These are phyloP conservation scores for Drosophila nasuta DNA, from an alignment of 1,140 invertebrate genomes.

Conservation along the genomic window DNA sequence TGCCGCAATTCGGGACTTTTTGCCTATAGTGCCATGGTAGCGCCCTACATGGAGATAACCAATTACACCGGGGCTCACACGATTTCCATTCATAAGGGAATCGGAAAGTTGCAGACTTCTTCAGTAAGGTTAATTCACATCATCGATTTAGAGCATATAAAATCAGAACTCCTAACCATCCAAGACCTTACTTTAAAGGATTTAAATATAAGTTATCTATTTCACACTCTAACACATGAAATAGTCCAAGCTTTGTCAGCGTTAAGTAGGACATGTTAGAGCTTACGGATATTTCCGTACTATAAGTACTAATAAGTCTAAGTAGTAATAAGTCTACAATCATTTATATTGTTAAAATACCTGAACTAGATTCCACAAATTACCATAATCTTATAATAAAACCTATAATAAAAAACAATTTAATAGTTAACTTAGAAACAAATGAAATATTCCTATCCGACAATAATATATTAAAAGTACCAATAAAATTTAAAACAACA, in stretches of 20 bases:
- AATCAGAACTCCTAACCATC: conserved; percentile 1
- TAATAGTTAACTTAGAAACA: conserved; percentile 9
- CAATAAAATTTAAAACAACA: conserved; percentile 19
- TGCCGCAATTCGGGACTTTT: too few relatives aligned
- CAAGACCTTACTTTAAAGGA: neutral
- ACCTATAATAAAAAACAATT: conserved; percentile 21
- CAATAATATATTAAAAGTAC: conserved; percentile 1
- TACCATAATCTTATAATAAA: conserved; percentile 20
- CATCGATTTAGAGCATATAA: neutral
- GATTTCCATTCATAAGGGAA: too few relatives aligned
- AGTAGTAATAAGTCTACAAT: conserved; percentile 9
- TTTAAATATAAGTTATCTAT: neutral
- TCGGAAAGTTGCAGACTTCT: too few relatives aligned
- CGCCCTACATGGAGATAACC: neutral
- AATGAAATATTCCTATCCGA: conserved; percentile 17
- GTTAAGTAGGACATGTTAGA: conserved; percentile 28
- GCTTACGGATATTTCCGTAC: conserved; percentile 2
- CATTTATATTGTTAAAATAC: conserved; percentile 27
- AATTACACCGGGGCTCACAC: too few relatives aligned
- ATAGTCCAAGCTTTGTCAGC: neutral
- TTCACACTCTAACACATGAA: conserved; percentile 5
- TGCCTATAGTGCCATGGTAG: neutral
- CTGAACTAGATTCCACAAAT: conserved; percentile 4
- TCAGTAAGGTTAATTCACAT: too few relatives aligned
- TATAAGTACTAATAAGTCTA: neutral